Conservation (phyloP, 2,797 vertebrate species). For the Phaenicophaeus curvirostris region DNA sequence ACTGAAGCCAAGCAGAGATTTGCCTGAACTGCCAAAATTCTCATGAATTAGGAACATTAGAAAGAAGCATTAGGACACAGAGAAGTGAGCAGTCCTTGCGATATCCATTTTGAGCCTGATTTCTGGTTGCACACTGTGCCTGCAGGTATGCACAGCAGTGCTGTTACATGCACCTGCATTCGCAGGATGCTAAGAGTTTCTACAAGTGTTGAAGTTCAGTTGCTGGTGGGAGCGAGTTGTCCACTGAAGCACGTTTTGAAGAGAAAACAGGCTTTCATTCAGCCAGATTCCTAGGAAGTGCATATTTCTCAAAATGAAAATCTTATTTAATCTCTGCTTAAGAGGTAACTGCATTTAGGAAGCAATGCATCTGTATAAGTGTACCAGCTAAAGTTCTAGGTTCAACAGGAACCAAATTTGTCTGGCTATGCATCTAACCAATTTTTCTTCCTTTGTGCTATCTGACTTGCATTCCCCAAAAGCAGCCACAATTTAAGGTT, state of each 20-base stretch:
- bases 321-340: background rate
- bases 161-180: background rate
- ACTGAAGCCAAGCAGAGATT: background rate
- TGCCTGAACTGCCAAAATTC: background rate
- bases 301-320: background rate
- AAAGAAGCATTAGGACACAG: background rate
- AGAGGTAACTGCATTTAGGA: background rate
- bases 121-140: background rate
- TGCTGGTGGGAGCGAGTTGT: background rate
- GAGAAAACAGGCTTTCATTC: background rate
- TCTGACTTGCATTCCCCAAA: background rate
- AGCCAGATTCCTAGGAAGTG: background rate
- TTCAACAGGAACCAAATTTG: background rate
- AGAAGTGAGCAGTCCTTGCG: background rate
- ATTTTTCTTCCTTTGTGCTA: background rate
- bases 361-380: background rate
- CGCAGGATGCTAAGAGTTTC: rapidly evolving
- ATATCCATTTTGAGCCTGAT: background rate
- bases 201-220: background rate
- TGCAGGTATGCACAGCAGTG: background rate
- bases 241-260: background rate
- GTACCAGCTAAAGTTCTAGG: background rate
- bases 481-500: background rate
- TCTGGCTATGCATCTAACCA: background rate
- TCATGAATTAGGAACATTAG: background rate